Conservation (phyloP, 2,888 invertebrate species). For the Crocallis elinguaria region DNA sequence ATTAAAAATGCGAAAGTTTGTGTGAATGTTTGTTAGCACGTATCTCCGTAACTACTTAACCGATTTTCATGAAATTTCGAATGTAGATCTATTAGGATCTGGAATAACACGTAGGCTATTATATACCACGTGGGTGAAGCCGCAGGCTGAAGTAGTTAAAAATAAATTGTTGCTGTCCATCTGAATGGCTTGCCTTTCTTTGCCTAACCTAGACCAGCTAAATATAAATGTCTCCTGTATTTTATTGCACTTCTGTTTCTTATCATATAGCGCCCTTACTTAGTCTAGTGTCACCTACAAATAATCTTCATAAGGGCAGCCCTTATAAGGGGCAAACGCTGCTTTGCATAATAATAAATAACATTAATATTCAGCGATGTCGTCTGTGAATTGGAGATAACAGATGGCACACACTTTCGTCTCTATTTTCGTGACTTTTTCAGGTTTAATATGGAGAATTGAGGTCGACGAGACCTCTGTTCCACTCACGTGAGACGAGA, state of each 20-base stretch:
- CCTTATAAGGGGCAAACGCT: conserved; percentile 14
- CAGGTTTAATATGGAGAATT: conserved; percentile 33
- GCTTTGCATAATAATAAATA: conserved; percentile 29
- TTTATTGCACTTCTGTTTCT: conserved; percentile 3
- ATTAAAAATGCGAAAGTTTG: no score
- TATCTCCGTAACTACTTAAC: no score
- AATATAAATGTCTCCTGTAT: not conserved
- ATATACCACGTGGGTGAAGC: no score
- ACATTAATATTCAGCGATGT: conserved; percentile 33
- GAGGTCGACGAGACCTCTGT: conserved; percentile 23
- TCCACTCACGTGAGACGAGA: not conserved
- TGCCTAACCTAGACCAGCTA: no score
- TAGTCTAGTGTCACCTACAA: conserved; percentile 18
- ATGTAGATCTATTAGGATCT: no score
- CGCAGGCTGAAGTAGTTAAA: no score
- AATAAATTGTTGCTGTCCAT: no score
- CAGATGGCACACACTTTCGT: conserved; percentile 39
- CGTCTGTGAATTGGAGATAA: conserved; percentile 46
- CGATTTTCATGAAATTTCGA: no score
- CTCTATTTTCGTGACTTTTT: conserved; percentile 20
- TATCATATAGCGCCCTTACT: conserved; percentile 5
- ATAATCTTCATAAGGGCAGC: conserved; percentile 1
- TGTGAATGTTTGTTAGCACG: no score
- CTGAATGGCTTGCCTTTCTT: no score
- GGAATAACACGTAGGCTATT: no score